Evolutionary conservation across 2,888 invertebrate species (phyloP).

Genomic region (Phengaris arion): DNA sequence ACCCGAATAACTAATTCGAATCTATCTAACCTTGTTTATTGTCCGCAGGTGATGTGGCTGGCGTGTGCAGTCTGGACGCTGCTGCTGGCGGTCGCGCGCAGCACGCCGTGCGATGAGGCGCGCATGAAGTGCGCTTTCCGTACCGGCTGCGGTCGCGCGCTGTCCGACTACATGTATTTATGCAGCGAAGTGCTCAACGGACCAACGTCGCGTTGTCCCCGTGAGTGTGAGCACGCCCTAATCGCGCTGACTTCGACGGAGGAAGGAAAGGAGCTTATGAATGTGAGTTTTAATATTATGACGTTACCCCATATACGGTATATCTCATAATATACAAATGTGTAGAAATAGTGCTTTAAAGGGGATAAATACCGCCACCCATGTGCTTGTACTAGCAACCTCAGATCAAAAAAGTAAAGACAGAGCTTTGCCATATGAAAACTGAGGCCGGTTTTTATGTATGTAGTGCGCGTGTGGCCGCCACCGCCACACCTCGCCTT

Average conservation of each 20-base stretch:
- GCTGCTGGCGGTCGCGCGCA: conserved; percentile 54
- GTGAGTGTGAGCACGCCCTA: conserved; percentile 86
- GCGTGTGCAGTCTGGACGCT: conserved; percentile 52
- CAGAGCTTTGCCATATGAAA: too few relatives aligned
- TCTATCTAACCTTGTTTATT: neutral
- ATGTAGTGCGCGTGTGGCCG: too few relatives aligned
- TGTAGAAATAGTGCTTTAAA: too few relatives aligned
- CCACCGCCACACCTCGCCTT: too few relatives aligned
- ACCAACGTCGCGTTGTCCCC: conserved; percentile 81
- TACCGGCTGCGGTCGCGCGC: conserved; percentile 87
- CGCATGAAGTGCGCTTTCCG: conserved; percentile 86
- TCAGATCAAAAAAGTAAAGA: too few relatives aligned
- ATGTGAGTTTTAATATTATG: conserved; percentile 72
- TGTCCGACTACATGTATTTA: conserved; percentile 86
- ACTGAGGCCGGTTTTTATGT: too few relatives aligned
- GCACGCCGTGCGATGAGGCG: conserved; percentile 82
- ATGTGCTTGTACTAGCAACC: too few relatives aligned
- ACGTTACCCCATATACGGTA: too few relatives aligned
- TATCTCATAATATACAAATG: too few relatives aligned
- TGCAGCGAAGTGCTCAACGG: conserved; percentile 85
- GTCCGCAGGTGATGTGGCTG: conserved; percentile 66
- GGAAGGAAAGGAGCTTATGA: conserved; percentile 88
- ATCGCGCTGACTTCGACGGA: conserved; percentile 89
- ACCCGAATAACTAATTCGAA: neutral
- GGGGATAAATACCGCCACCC: too few relatives aligned